Evolutionary conservation across 2,797 vertebrate species (phyloP).

Genomic region (Linurgus olivaceus): DNA sequence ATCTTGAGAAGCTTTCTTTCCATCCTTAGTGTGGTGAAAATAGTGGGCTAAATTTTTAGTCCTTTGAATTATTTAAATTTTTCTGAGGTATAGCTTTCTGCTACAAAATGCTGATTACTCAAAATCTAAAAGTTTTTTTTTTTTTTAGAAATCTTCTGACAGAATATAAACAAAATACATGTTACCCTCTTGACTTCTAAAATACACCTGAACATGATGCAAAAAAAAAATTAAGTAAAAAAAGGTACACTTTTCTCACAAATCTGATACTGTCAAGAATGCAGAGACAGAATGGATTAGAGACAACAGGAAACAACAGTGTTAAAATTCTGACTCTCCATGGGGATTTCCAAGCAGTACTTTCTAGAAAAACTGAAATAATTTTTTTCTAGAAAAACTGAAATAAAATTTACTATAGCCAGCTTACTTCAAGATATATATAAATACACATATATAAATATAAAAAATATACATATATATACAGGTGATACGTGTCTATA

Average conservation of each 20-base stretch:
- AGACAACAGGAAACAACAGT: background rate
- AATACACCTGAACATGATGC: background rate
- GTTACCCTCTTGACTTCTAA: background rate
- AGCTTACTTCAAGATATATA: background rate
- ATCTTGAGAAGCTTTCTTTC: background rate
- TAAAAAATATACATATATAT: too few relatives aligned
- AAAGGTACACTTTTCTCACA: background rate
- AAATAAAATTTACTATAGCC: background rate
- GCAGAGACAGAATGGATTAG: background rate
- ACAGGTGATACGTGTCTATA: background rate
- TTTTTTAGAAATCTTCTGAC: background rate
- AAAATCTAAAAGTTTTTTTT: background rate
- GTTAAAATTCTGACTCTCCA: background rate
- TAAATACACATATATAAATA: background rate
- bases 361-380: background rate
- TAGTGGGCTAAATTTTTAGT: background rate
- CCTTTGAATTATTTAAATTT: background rate
- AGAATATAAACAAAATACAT: background rate
- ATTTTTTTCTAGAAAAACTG: background rate
- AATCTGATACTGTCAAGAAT: background rate
- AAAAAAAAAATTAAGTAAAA: background rate
- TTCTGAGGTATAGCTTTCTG: background rate
- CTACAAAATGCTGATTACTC: background rate
- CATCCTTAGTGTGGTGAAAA: background rate
- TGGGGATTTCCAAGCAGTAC: background rate